Base-by-base conservation (phyloP, 2,888 invertebrate genomes). In the Agrotis segetum region DNA sequence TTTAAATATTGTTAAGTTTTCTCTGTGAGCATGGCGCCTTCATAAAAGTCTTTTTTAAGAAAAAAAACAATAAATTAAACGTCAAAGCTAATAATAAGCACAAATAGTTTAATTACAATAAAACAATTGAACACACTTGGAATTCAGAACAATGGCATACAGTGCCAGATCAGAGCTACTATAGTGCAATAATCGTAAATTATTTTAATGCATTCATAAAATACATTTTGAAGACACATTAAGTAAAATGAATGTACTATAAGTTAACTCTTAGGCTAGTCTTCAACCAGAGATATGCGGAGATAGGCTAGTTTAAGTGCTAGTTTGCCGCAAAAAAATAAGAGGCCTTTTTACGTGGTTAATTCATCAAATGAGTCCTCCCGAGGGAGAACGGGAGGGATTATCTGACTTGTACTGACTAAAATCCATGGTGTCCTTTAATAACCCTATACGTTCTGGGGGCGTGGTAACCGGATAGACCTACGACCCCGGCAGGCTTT, bases 201-300 rank as follows among this genome's bases (percentile, higher is more conserved):
- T 24, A 77, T 68, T 63, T 69, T 58, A 72, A 77, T 69, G 67
- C 63, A 53, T 80, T 50, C 72, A 56, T 80, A 69, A 80, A 79
- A 52, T 58, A 64, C 60, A 24, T 49, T 79, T 79, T 77, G 66
- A 81, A 77, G 66, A 72, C 65, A 72, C 72, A 66, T 80, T 79
- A 66, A 69, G 53, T 61, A 52, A 67, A 76, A 71, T 14, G 61
- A 65, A 79, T 71, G 67, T 40, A 44, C 55, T 67, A 47, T 67
- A 67, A 65, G 24, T 75, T 61, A 58, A n/a, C 19, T 53, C 65
- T 65, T 29, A 67, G 65, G 76, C 29, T 1, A 11, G 11, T 9
- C n/a, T 5, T 29, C 11, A 11, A 40, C 40, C 9, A 40, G 9
- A 11, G 40, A 40, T 40, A 40, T 40, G 40, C 40, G 40, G 9